Percentiles rank a stretch among this genome's conserved stretches.
phyloP scores from a whole-genome alignment of 2,888 invertebrate species.

The Scelioninae gen. 2 region DNA sequence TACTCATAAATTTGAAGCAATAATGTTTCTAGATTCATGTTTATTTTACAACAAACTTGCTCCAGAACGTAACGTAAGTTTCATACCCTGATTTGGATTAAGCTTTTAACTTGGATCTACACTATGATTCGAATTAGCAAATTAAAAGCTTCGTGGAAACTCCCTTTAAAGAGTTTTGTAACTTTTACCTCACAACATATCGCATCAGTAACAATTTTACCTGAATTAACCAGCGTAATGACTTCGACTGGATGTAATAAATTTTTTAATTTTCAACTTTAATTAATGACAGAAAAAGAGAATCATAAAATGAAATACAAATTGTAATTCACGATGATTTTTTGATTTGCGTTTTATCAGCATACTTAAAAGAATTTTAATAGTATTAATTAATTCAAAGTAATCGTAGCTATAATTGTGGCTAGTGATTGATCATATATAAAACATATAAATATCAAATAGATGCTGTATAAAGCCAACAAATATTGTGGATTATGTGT shows the following conservation, averaged over 20 bases:
- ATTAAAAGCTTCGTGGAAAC: constrained; percentile 41
- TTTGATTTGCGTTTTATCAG: no score
- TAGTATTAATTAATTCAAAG: no score
- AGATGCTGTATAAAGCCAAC: no score
- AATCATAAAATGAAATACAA: constrained; percentile 9
- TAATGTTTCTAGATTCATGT: no score
- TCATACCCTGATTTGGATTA: constrained; percentile 38
- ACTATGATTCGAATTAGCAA: constrained; percentile 40
- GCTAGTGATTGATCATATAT: no score
- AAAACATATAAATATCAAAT: no score
- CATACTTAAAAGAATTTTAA: no score
- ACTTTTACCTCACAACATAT: constrained; percentile 46
- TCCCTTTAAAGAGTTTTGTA: constrained; percentile 42
- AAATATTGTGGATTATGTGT: no score
- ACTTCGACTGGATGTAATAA: constrained; percentile 28
- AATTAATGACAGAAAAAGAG: constrained; percentile 6
- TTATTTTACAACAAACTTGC: constrained; percentile 7
- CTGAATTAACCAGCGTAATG: constrained; percentile 34
- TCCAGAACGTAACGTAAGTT: constrained; percentile 13
- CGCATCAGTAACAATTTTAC: constrained; percentile 44
- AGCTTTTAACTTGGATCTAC: constrained; percentile 36
- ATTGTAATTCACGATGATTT: constrained; percentile 7
- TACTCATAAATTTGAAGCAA: no score
- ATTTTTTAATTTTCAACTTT: constrained; percentile 28
- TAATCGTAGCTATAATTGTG: no score